Evolutionary conservation across 2,797 vertebrate species (phyloP).

Genomic region (Tapirus indicus): DNA sequence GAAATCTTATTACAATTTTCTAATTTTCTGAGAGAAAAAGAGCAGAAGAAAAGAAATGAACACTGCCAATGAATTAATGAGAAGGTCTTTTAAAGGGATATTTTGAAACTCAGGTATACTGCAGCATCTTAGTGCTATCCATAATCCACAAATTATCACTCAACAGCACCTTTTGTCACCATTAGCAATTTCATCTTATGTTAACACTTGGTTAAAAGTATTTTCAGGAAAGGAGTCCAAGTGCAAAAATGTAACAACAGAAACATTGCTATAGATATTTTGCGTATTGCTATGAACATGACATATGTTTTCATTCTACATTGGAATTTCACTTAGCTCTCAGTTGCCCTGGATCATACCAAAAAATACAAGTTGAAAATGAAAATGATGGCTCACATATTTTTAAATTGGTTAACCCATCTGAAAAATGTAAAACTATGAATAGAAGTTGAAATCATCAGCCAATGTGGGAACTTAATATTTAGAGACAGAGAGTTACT

Average conservation of each 20-base stretch:
- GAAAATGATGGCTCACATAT: conserved; percentile 82
- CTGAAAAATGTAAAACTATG: conserved; percentile 81
- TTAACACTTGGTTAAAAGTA: conserved; percentile 85
- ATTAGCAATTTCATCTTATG: conserved; percentile 82
- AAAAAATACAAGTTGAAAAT: conserved; percentile 84
- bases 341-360: conserved; percentile 83
- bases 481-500: conserved; percentile 73
- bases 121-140: conserved; percentile 76
- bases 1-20: background rate
- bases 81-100: conserved; percentile 80
- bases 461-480: conserved; percentile 73
- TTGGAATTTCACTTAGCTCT: conserved; percentile 84
- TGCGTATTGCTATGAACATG: conserved; percentile 83
- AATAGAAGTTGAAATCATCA: conserved; percentile 81
- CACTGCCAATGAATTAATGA: conserved; percentile 43
- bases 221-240: conserved; percentile 83
- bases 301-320: conserved; percentile 84
- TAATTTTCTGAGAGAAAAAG: background rate
- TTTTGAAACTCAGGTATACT: conserved; percentile 84
- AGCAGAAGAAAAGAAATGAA: background rate
- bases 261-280: conserved; percentile 80
- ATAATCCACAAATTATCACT: conserved; percentile 85
- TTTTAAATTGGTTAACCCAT: conserved; percentile 86
- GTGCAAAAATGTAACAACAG: conserved; percentile 83
- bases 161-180: conserved; percentile 81